Evolutionary conservation across 2,113 vertebrate genomes (phyloP), one percentile per base, ranked within the genome.

Genomic region (Empidonax traillii): DNA sequence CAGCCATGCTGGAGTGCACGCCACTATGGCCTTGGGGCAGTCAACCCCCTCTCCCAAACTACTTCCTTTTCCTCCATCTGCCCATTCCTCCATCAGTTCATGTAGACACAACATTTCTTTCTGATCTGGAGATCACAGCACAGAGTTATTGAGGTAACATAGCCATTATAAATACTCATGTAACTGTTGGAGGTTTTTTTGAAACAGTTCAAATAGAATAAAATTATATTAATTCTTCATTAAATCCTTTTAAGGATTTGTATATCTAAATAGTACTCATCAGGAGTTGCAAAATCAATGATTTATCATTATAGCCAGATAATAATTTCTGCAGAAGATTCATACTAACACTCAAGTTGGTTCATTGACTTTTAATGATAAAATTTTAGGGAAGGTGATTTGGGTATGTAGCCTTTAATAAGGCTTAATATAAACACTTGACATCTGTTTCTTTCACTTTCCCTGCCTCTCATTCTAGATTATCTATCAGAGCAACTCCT

Each of bases 1-100:
- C 12, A 68, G 12, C 12, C 2, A 1, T 37, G 16, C 2, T 81
- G 33, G 3, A 47, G 16, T 0, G 0, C 25, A 27, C 0, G 0
- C 14, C 20, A 41, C 24, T 2, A 3, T 10, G 31, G 13, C 6
- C 41, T 69, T 10, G 5, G 37, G 9, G 24, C 15, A 10, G 23
- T 33, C 52, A 55, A 8, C 3, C 9, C 12, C n/a, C 27, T 74
- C 12, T 61, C 19, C 14, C 19, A 44, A 3, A 44, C 2, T 33
- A 2, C 30, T 79, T 65, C 8, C 9, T 27, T 79, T 46, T 47
- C 30, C 7, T 37, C 30, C 21, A 28, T 37, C 43, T 61, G 5
- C 39, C 5, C 28, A 37, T 63, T 58, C 22, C 13, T 78, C 43
- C 19, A 13, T 39, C 19, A 87, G 27, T 19, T 67, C 17, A 56